Conservation (phyloP, 2,797 vertebrate genomes). For the Lutjanus campechanus region DNA sequence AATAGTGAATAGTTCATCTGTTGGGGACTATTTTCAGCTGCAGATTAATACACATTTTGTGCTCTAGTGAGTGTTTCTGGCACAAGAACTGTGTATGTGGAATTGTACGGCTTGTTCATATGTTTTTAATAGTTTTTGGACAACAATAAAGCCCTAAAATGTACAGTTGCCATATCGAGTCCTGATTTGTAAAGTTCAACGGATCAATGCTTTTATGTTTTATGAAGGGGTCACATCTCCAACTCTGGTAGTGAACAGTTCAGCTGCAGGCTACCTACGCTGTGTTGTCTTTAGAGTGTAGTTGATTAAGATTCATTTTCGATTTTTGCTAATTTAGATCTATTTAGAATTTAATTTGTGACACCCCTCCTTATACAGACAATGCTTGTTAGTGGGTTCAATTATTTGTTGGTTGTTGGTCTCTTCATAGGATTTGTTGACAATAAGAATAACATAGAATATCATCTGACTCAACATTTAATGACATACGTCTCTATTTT, state of each 20-base stretch:
- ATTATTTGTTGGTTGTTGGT: neutral
- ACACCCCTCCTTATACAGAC: neutral
- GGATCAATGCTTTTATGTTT: too few relatives aligned
- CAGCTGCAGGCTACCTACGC: too few relatives aligned
- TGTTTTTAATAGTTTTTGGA: neutral
- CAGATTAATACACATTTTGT: neutral
- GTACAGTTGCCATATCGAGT: too few relatives aligned
- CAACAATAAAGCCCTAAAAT: neutral
- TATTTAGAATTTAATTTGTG: too few relatives aligned
- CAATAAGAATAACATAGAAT: neutral
- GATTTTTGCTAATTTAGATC: too few relatives aligned
- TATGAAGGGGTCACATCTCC: too few relatives aligned
- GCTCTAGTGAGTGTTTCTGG: neutral
- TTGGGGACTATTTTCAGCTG: conserved; percentile 3
- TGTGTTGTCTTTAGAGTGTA: too few relatives aligned
- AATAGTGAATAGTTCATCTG: neutral
- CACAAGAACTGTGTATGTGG: neutral
- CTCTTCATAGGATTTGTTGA: neutral
- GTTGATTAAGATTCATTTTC: too few relatives aligned
- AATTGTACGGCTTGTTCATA: neutral
- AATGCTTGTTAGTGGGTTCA: neutral
- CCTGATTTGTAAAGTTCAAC: too few relatives aligned
- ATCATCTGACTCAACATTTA: neutral
- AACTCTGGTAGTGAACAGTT: too few relatives aligned
- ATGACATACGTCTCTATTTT: conserved; percentile 15